Evolutionary conservation across 2,797 vertebrate species (phyloP), one percentile per base, ranked within the genome.

Genomic region (Benthosema pterotum): DNA sequence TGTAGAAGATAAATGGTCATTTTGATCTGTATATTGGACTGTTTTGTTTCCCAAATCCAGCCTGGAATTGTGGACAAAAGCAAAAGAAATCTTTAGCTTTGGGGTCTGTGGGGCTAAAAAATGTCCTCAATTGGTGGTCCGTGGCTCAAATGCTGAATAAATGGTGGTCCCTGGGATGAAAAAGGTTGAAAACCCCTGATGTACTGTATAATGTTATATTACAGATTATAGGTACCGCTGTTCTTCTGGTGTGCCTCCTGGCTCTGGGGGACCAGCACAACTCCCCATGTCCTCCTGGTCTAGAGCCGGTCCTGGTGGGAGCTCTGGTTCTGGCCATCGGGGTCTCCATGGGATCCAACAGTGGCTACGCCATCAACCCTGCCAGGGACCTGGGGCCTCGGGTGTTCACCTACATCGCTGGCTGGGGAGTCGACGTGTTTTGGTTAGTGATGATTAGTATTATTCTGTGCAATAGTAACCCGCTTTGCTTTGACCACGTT

Each of bases 301-400:
- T 92, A 1, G 87, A 93, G 69, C 92, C 93, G 0, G 67, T 90
- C 3, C 76, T 92, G 62, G 89, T 91, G 51, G 93, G 93, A 32
- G 80, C 77, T 0, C 68, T 53, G 0, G 87, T 94, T 17, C 68
- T 93, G 72, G 83, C 87, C 1, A 92, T 94, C 0, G 92, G 93
- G 0, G 56, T 92, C 71, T 90, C 92, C 0, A 93, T 94, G 93
- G 93, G 93, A 14, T 91, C 89, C 16, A 94, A 94, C 87, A 84
- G 91, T 0, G 93, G 93, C 48, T 94, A 94, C 22, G 88, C 93
- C 69, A 69, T 94, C 38, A 94, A 94, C 86, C 93, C 93, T 0
- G 93, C 93, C 50, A 82, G 93, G 32, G 93, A 94, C 59, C 56
- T 94, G 0, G 93, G 92, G 11, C 93, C 93, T 11, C 84, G 93